Base-by-base conservation (phyloP, 2,113 vertebrate genomes). In the Dicerorhinus sumatrensis region DNA sequence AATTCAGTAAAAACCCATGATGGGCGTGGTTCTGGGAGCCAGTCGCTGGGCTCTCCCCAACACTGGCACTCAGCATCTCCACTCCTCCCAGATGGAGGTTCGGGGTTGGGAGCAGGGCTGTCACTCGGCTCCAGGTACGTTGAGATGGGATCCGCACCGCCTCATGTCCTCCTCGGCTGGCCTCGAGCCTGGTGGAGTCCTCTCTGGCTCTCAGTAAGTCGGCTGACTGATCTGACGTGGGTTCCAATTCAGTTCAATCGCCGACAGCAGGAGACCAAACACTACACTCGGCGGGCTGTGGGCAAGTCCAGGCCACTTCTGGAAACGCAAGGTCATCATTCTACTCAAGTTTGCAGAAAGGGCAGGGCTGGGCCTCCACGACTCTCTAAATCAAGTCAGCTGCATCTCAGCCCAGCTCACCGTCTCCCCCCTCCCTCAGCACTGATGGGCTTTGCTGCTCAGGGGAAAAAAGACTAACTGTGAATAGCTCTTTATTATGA, bases 101-200 rank as follows among this genome's bases (percentile, higher is more conserved):
- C 9, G 5, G 17, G n/a, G n/a, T 54, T 3, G 10, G 14, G 39
- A 33, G 39, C 80, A 23, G 14, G 20, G n/a, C 75, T 25, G 2
- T 8, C 2, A 11, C 12, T n/a, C 2, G 6, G 21, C 56, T 5
- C 11, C 42, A 51, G 42, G 4, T 8, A 20, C 2, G 1, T 5
- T 21, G 23, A 60, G 51, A 21, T 0, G 7, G 89, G 89, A 58
- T 36, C 39, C n/a, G 23, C 33, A 13, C 10, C 20, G 8, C 60
- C 25, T 3, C 16, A 10, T 42, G 0, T 29, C 6, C 16, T 33
- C 77, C 54, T 8, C 17, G 16, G 8, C 3, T 36, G 36, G 27
- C n/a, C 18, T 14, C 11, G 6, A 42, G 20, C 36, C 76, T n/a
- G 10, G 65, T 12, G 7, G 11, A 56, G 12, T 92, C 14, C 10